phyloP scores from a whole-genome alignment of 1,140 invertebrate species.

The Triops longicaudatus region DNA sequence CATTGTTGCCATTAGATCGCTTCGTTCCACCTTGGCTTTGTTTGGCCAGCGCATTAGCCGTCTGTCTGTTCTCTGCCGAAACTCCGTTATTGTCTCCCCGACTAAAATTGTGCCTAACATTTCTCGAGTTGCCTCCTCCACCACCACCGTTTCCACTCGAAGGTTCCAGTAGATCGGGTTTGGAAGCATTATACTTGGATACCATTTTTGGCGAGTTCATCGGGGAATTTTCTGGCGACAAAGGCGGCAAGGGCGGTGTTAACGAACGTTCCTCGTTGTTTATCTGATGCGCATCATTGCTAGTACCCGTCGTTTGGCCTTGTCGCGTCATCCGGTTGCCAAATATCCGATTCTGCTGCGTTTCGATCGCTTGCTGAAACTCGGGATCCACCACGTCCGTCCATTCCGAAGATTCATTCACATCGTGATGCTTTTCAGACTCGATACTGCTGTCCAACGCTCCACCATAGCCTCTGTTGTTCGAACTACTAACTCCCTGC shows the following conservation, averaged over 20 bases:
- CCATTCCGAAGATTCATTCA: conserved; percentile 54
- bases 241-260: conserved; percentile 64
- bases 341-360: background rate
- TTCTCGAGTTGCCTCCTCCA: conserved; percentile 16
- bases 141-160: conserved; percentile 24
- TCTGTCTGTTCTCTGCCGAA: background rate
- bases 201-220: conserved; percentile 30
- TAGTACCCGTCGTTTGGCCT: conserved; percentile 29
- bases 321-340: conserved; percentile 37
- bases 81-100: conserved; percentile 17
- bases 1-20: background rate
- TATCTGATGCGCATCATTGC: conserved; percentile 45
- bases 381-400: conserved; percentile 72
- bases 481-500: background rate
- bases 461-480: conserved; percentile 25
- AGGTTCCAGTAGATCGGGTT: conserved; percentile 33
- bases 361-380: conserved; percentile 63
- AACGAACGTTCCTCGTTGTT: conserved; percentile 59
- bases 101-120: conserved; percentile 17
- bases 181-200: conserved; percentile 28
- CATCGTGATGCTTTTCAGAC: conserved; percentile 27
- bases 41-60: background rate
- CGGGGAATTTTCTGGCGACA: conserved; percentile 54
- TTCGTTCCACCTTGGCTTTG: background rate
- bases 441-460: conserved; percentile 33